Evolutionary conservation across 37 sponge, comb jelly and placozoan genomes (phyloP).

Genomic region (Aplysina aerophoba): DNA sequence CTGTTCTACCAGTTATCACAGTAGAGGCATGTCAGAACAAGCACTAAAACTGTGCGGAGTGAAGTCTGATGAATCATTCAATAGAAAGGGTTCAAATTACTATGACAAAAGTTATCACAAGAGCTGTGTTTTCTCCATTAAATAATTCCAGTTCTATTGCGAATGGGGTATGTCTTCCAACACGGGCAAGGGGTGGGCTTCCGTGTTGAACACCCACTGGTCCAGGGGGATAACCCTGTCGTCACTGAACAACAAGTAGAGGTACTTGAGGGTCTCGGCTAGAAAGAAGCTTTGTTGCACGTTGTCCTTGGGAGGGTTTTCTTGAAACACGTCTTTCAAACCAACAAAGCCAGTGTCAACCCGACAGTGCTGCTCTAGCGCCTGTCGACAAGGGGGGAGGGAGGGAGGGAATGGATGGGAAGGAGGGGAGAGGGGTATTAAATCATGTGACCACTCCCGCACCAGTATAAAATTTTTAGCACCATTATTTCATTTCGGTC

Average conservation of each 20-base stretch:
- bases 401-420: conserved; percentile 12
- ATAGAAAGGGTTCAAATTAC: no score
- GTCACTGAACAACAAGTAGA: conserved; percentile 81
- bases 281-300: conserved; percentile 95
- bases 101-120: no score
- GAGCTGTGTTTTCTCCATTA: no score
- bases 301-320: conserved; percentile 68
- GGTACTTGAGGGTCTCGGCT: conserved; percentile 95
- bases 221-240: conserved; percentile 73
- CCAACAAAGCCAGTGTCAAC: conserved; percentile 69
- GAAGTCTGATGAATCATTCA: no score
- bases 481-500: not conserved
- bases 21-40: no score
- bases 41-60: no score
- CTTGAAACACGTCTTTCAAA: conserved; percentile 70
- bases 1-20: no score
- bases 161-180: conserved; percentile 60
- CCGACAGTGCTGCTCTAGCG: conserved; percentile 76
- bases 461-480: conserved; percentile 14
- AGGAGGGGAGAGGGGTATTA: no score
- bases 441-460: conserved; percentile 15
- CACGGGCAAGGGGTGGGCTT: conserved; percentile 95
- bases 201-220: conserved; percentile 93
- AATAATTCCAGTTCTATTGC: no score
- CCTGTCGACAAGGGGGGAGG: conserved; percentile 31